Base-by-base conservation (phyloP, 2,888 invertebrate genomes). In the Petrolisthes manimaculis region DNA sequence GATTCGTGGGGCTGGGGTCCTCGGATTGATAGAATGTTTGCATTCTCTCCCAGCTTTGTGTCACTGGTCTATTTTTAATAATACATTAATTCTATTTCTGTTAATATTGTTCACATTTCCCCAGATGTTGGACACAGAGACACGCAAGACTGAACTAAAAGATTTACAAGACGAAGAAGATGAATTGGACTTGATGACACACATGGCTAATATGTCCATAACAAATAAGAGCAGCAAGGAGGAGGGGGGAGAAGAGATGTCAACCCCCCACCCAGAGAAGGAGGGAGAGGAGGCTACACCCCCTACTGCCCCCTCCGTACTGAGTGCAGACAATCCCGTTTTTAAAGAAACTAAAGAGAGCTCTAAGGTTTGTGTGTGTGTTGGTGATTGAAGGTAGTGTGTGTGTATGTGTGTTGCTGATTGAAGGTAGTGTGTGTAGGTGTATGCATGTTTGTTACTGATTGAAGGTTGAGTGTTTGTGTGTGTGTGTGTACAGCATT, bases 261-360 rank as follows among this genome's bases (percentile, higher is more conserved):
- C 14, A 56, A 54, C 37, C 37, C 37, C 37, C 37, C 37, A 37
- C 37, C 37, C 37, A 37, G 37, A 37, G 37, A 37, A 37, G 37
- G 37, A 2, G 37, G 37, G 37, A 37, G 37, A 37, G 37, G 37
- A 37, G 37, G 37, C 37, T 37, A 37, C 37, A 37, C 37, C 37
- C 37, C 37, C 37, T 2, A 0, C 37, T 37, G 37, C 37, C 37
- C 37, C 37, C 37, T 94, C 95, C 6, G 94, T 96, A 54, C 93
- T 96, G 55, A 95, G 95, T 1, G 94, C 94, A 0, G 94, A 94
- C 74, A 96, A 97, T 94, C 96, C 97, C 0, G 95, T 97, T 8
- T 97, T 96, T 93, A 92, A 95, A 54, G 92, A 94, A 0, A 96
- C 96, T 91, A 95, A 95, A n/a, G 97, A 96, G 92, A 94, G 94